Evolutionary conservation across 2,888 invertebrate genomes (phyloP), one percentile per base, ranked within the genome.

Genomic region (Lasiommata megera): DNA sequence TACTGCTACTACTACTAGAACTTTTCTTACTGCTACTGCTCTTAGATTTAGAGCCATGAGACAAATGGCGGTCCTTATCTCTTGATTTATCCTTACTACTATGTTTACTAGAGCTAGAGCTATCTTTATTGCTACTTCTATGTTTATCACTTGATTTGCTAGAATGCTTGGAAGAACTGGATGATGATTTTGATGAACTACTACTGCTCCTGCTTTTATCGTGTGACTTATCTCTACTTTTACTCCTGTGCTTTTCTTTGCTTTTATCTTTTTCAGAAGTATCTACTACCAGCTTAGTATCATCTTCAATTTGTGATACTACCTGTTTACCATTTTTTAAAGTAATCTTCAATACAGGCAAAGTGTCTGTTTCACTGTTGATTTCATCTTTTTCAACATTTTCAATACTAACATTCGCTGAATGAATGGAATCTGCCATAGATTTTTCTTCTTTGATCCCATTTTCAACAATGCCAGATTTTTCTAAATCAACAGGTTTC

Each of bases 271-370:
- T 84, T 40, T 84, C 82, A 67, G 86, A 75, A 54, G 68, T 61
- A 50, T 75, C 77, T 67, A 82, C 82, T 37, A 76, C 76, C 58
- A 74, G 73, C 69, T 82, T 64, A 36, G 34, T 60, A 17, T 60
- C 76, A 60, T 86, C 87, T 64, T 85, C 91, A 62, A 93, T 88
- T 82, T 93, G 93, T 6, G 93, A 92, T 71, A 95, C 84, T 46
- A 94, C 91, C 79, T 94, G 94, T 81, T 94, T 95, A 12, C 94
- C 94, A 84, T 95, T 95, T 73, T 94, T 94, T 59, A 94, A 88
- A 34, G 93, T 92, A 67, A 95, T 93, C 85, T 95, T 95, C 71
- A 85, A 79, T 58, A 82, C 84, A 50, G 85, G 87, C 62, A 90
- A 76, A 46, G 75, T 70, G 69, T 82, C 88, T 47, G 66, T 56